Base-by-base conservation (phyloP, 2,113 vertebrate species). In the Phoenicopterus ruber region DNA sequence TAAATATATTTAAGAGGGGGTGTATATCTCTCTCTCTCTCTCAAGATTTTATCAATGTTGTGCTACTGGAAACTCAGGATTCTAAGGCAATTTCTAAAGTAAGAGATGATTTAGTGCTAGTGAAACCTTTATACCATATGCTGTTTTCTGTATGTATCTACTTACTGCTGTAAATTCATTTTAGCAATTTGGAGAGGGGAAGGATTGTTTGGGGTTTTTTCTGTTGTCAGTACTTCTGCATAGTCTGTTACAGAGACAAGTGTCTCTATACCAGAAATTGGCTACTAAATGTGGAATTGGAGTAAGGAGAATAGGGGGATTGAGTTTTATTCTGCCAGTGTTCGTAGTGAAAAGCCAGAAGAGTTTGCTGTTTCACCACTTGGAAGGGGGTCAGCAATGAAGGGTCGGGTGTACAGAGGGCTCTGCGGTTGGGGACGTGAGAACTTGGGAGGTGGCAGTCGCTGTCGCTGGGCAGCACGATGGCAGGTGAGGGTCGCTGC, bases 401-500 rank as follows among this genome's bases (percentile, higher is more conserved):
- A 29, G 74, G 32, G 13, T 22, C 22, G 7, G 36, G 19, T 25
- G 62, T 55, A 13, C 61, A 16, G 6, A 38, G 28, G 34, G 28
- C 59, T 62, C 22, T 8, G 19, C 36, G 46, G 8, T 8, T 6
- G 17, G 6, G 10, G 31, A 5, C 10, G n/a, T 8, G n/a, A 42
- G 63, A 21, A 7, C 19, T 15, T 9, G 28, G 4, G 28, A 21
- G 28, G 50, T 26, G 49, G 40, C 42, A 70, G 25, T 38, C 0
- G 0, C 46, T 40, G 36, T 2, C 1, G 13, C 2, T 22, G 49
- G 36, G 65, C 5, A 14, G 38, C 17, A 4, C 1, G 1, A 2
- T 14, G 63, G 47, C 54, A 5, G 42, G 32, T 16, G 36, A 36
- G 34, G 50, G 6, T 26, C 11, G 3, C 26, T 10, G 26, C 18